A percentile compares a stretch with the other conserved stretches of the same genome.
These are phyloP conservation scores for Opisthocomus hoazin DNA, from an alignment of 2,113 vertebrate species.

Conservation along the genomic window DNA sequence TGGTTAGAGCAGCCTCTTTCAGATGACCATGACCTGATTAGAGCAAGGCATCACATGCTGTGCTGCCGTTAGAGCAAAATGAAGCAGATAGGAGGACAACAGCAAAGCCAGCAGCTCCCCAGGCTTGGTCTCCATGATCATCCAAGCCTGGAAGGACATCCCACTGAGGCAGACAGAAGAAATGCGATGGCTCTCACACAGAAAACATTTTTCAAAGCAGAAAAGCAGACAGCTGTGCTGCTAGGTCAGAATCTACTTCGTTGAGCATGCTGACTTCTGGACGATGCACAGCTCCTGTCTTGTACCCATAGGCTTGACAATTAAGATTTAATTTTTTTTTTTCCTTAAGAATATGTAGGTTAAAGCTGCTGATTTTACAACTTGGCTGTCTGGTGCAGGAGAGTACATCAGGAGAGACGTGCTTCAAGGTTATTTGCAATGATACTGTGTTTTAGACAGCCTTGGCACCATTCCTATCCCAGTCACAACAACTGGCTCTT, in stretches of 20 bases:
- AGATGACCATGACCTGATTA: background rate
- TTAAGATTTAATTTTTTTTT: background rate
- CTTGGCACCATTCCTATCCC: background rate
- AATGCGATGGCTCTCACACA: rapidly evolving
- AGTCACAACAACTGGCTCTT: background rate
- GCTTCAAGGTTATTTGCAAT: background rate
- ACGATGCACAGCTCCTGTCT: background rate
- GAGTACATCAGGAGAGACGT: background rate
- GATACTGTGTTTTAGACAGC: rapidly evolving
- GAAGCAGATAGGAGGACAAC: rapidly evolving
- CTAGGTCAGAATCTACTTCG: background rate
- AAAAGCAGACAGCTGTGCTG: rapidly evolving
- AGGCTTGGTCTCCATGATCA: background rate
- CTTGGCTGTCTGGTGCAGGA: background rate
- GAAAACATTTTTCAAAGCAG: background rate
- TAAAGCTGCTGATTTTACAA: background rate
- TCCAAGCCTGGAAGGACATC: background rate
- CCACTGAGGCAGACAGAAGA: background rate
- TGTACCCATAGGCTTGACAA: background rate
- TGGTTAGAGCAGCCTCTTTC: background rate
- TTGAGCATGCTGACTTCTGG: background rate
- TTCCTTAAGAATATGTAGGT: background rate
- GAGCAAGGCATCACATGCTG: rapidly evolving
- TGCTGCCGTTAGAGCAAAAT: background rate
- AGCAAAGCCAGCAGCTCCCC: background rate